A percentile compares a stretch with the other conserved stretches of the same genome.
phyloP scores from a whole-genome alignment of 2,888 invertebrate genomes.

The Drosophila mercatorum region DNA sequence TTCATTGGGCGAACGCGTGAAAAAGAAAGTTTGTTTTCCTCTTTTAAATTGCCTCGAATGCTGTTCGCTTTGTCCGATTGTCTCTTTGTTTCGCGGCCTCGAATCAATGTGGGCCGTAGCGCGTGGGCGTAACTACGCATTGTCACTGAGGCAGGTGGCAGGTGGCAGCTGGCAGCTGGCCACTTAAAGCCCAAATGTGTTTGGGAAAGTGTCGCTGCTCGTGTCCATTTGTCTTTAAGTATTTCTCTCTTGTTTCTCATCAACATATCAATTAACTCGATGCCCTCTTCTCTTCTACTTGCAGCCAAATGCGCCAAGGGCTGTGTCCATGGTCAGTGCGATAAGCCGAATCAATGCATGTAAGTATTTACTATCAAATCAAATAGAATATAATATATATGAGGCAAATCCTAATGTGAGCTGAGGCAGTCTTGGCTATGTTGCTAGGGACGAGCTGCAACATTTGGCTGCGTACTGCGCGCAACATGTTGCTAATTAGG shows the following conservation, averaged over 20 bases:
- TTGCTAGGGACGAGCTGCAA: conserved; percentile 16
- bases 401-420: no score
- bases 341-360: conserved; percentile 97
- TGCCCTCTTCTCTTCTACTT: conserved; percentile 45
- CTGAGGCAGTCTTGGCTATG: background rate
- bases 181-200: conserved; percentile 25
- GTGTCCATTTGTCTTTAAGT: conserved; percentile 17
- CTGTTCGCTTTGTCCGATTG: conserved; percentile 37
- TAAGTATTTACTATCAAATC: conserved; percentile 87
- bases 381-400: background rate
- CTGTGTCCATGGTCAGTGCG: conserved; percentile 97
- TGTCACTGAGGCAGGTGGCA: conserved; percentile 33
- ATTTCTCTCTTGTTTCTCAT: conserved; percentile 26
- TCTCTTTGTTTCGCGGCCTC: conserved; percentile 22
- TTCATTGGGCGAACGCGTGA: conserved; percentile 71
- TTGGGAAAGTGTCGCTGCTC: conserved; percentile 57
- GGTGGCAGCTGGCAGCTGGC: conserved; percentile 33
- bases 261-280: conserved; percentile 63
- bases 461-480: conserved; percentile 24
- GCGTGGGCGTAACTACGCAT: conserved; percentile 61
- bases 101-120: conserved; percentile 39
- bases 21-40: conserved; percentile 67
- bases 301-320: conserved; percentile 96
- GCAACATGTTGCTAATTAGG: conserved; percentile 46
- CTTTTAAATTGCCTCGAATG: conserved; percentile 54